Evolutionary conservation across 1,140 invertebrate species (phyloP).

Genomic region (Plutomurus gul): DNA sequence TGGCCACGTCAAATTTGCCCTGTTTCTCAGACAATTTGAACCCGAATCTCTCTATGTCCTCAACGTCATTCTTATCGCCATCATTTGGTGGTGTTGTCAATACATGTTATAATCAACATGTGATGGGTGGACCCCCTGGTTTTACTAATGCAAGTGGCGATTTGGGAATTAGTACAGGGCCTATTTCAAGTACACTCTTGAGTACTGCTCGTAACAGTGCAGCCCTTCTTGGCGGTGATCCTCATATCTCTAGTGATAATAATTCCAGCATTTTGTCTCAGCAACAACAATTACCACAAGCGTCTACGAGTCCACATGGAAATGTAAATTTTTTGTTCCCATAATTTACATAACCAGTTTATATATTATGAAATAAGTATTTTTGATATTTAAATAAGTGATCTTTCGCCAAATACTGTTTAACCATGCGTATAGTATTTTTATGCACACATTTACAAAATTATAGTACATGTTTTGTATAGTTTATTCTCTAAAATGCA

Average conservation of each 20-base stretch:
- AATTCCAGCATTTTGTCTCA: conserved; percentile 44
- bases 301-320: conserved; percentile 32
- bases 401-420: neutral
- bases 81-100: conserved; percentile 30
- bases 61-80: conserved; percentile 9
- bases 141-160: conserved; percentile 25
- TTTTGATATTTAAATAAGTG: neutral
- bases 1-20: neutral
- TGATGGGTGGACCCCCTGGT: conserved; percentile 18
- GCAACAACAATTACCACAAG: conserved; percentile 45
- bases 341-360: too few relatives aligned
- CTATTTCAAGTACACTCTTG: conserved; percentile 2
- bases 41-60: neutral
- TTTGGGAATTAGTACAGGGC: neutral
- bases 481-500: too few relatives aligned
- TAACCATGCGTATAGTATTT: too few relatives aligned
- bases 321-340: conserved; percentile 42
- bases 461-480: too few relatives aligned
- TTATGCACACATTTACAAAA: too few relatives aligned
- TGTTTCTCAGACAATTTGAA: conserved; percentile 20
- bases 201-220: neutral
- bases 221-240: conserved; percentile 7
- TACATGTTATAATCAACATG: conserved; percentile 35
- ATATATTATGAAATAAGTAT: neutral
- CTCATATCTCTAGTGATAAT: conserved; percentile 43